phyloP scores from a whole-genome alignment of 2,797 vertebrate species.

The Clarias laeviceps region DNA sequence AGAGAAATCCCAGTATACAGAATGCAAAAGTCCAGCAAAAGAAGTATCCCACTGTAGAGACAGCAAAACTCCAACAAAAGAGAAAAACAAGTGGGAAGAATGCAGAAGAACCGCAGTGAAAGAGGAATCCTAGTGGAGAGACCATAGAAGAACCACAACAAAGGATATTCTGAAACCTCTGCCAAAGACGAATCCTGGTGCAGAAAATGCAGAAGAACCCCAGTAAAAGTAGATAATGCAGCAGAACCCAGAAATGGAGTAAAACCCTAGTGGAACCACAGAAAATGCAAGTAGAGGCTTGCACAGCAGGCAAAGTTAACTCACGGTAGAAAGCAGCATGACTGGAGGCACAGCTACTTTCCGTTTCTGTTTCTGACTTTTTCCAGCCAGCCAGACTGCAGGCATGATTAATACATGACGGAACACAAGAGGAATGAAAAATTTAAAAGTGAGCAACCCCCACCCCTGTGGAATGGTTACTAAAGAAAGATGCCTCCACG shows the following conservation, averaged over 20 bases:
- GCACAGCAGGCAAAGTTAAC: background rate
- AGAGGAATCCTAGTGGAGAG: background rate
- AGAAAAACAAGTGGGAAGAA: background rate
- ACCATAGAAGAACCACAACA: background rate
- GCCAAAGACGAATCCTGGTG: background rate
- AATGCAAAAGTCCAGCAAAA: background rate
- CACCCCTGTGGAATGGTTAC: slow-evolving; percentile 35
- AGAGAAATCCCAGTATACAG: background rate
- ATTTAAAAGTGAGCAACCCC: slow-evolving; percentile 64
- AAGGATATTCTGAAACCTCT: background rate
- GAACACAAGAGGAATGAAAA: slow-evolving; percentile 68
- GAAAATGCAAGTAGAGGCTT: background rate
- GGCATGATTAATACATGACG: slow-evolving; percentile 77
- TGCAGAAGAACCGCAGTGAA: background rate
- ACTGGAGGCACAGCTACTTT: slow-evolving; percentile 28
- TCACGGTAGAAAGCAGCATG: slow-evolving; percentile 1
- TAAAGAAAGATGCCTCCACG: slow-evolving; percentile 36
- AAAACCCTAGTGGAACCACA: background rate
- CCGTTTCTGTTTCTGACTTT: slow-evolving; percentile 72
- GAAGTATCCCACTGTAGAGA: background rate
- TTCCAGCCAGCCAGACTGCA: slow-evolving; percentile 74
- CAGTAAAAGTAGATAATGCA: background rate
- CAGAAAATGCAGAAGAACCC: background rate
- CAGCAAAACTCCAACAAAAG: background rate
- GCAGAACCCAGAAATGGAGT: background rate